Evolutionary conservation across 2,888 invertebrate genomes (phyloP).

Genomic region (Hetaerina titia): DNA sequence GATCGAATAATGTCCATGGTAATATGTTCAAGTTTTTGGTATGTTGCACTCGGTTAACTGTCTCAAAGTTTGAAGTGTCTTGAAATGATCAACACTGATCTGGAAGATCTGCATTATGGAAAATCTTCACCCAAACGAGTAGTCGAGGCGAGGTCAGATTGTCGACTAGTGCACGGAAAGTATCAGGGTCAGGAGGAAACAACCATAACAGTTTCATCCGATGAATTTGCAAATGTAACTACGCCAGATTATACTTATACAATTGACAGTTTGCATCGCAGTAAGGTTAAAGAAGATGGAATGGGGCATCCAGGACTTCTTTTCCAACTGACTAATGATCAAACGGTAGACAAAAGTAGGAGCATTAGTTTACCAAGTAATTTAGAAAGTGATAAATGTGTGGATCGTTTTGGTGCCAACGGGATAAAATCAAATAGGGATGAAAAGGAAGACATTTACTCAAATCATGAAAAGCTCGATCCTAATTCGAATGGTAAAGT

Average conservation of each 20-base stretch:
- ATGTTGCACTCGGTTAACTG: background rate
- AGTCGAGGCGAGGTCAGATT: slow-evolving; percentile 70
- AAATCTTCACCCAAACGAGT: slow-evolving; percentile 70
- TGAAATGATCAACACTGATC: slow-evolving; percentile 70
- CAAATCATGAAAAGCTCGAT: slow-evolving; percentile 70
- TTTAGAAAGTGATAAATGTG: slow-evolving; percentile 74
- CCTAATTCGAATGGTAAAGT: slow-evolving; percentile 37
- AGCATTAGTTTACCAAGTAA: slow-evolving; percentile 77
- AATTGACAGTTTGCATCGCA: background rate
- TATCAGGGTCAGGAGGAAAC: slow-evolving; percentile 68
- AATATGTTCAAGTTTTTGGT: slow-evolving; percentile 60
- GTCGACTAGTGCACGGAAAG: slow-evolving; percentile 66
- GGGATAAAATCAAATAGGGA: slow-evolving; percentile 67
- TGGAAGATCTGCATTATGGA: slow-evolving; percentile 69
- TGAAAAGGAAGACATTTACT: slow-evolving; percentile 70
- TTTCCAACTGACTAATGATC: slow-evolving; percentile 70
- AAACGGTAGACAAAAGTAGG: slow-evolving; percentile 72
- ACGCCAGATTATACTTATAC: background rate
- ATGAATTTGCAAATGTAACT: background rate
- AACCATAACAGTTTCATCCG: slow-evolving; percentile 57
- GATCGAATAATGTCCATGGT: background rate
- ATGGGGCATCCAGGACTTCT: slow-evolving; percentile 72
- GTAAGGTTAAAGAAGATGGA: slow-evolving; percentile 62
- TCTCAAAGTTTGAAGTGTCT: slow-evolving; percentile 49
- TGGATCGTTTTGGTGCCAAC: slow-evolving; percentile 9